Conservation (phyloP, 1,140 invertebrate species). For the Dreissena polymorpha region DNA sequence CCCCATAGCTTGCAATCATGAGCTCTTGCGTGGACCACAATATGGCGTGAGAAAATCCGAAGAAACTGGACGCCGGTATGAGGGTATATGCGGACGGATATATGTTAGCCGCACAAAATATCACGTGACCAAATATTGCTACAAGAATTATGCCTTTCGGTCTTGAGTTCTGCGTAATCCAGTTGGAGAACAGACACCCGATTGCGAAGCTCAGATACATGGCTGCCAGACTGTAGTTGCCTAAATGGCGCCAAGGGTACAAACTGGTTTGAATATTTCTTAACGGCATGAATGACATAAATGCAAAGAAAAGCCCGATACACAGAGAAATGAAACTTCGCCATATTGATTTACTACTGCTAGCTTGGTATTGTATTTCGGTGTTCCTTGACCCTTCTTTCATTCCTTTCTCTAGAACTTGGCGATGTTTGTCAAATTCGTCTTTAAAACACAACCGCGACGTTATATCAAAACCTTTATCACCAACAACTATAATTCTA, state of each 20-base stretch:
- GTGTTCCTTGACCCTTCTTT: constrained; percentile 11
- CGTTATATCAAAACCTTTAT: not conserved
- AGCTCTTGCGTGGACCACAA: constrained; percentile 64
- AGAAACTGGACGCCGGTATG: constrained; percentile 58
- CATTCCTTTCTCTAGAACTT: constrained; percentile 17
- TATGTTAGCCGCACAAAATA: constrained; percentile 61
- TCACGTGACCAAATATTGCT: constrained; percentile 63
- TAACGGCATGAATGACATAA: constrained; percentile 66
- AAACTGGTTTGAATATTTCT: constrained; percentile 66
- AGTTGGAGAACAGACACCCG: constrained; percentile 61
- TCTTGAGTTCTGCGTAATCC: constrained; percentile 62
- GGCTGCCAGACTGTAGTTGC: constrained; percentile 54
- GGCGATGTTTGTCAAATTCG: constrained; percentile 44
- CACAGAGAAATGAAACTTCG: constrained; percentile 64
- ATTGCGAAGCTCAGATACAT: constrained; percentile 63
- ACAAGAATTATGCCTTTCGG: constrained; percentile 64
- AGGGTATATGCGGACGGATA: constrained; percentile 61
- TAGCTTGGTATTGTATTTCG: constrained; percentile 38
- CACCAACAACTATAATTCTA: not conserved
- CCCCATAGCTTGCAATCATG: constrained; percentile 64
- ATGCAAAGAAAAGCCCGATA: constrained; percentile 63
- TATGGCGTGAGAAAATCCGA: constrained; percentile 64
- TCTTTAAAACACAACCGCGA: constrained; percentile 35
- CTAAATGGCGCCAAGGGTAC: constrained; percentile 55
- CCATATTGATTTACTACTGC: constrained; percentile 62